Evolutionary conservation across 2,888 invertebrate genomes (phyloP).

Genomic region (Lamellibrachia columna): DNA sequence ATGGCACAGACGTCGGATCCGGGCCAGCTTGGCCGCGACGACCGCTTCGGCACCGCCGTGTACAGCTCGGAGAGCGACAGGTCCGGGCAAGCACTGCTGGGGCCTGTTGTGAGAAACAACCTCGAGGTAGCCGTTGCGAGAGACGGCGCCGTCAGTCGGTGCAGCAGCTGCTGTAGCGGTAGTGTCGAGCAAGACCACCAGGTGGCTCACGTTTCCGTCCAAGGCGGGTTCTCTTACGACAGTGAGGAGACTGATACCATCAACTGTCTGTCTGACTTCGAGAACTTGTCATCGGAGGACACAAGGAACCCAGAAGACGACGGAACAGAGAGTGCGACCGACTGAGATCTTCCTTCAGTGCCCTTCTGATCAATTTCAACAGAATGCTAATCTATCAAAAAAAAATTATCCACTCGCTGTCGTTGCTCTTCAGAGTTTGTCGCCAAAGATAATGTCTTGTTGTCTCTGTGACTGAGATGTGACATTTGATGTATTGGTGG

Average conservation of each 20-base stretch:
- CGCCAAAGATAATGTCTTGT: background rate
- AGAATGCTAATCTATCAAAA: background rate
- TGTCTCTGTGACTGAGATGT: too few relatives aligned
- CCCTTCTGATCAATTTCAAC: background rate
- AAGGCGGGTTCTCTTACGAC: background rate
- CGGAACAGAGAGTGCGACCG: background rate
- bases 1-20: background rate
- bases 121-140: background rate
- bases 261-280: background rate
- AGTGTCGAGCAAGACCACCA: background rate
- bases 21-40: background rate
- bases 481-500: background rate
- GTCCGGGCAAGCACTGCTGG: background rate
- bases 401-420: background rate
- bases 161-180: background rate
- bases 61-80: background rate
- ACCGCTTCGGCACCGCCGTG: background rate
- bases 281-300: background rate
- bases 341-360: background rate
- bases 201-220: background rate
- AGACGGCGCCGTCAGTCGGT: background rate
- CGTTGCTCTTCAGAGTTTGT: background rate
- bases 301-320: background rate
- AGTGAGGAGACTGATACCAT: background rate
- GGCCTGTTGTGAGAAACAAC: background rate